phyloP scores from a whole-genome alignment of 1,140 invertebrate genomes.

The Lepidurus packardi region DNA sequence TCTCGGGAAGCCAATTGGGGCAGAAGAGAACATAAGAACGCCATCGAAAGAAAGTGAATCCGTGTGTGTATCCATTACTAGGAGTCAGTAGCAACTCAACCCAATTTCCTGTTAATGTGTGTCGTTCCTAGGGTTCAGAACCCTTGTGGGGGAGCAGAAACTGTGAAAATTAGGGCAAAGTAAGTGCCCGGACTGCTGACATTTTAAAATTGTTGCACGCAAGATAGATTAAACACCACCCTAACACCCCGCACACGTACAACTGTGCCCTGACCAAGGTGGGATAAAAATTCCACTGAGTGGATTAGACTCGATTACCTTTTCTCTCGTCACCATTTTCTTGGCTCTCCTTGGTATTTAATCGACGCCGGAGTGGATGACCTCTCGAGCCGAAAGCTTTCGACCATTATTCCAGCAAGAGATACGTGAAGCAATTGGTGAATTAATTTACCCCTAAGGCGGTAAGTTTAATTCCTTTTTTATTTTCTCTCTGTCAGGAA shows the following conservation, averaged over 20 bases:
- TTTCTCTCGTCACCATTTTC: too few species aligned
- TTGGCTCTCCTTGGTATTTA: too few species aligned
- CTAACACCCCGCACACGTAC: not conserved
- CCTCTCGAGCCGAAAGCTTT: too few species aligned
- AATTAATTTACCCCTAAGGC: too few species aligned
- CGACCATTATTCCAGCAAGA: too few species aligned
- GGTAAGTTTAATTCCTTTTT: too few species aligned
- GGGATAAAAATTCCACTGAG: too few species aligned
- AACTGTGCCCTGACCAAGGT: too few species aligned
- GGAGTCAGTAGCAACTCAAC: not conserved
- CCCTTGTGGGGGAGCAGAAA: not conserved
- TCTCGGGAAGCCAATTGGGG: not conserved
- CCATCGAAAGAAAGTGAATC: not conserved
- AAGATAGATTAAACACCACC: not conserved
- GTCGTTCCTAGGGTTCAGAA: slow-evolving; percentile 3
- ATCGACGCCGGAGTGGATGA: too few species aligned
- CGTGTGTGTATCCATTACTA: not conserved
- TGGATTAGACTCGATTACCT: too few species aligned
- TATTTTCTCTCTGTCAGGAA: too few species aligned
- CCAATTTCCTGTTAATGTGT: not conserved
- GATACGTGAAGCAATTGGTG: too few species aligned
- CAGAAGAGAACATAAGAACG: not conserved
- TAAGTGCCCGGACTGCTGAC: not conserved
- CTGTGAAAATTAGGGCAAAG: not conserved
- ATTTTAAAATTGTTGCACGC: not conserved